Conservation (phyloP, 2,113 vertebrate species). For the Patagioenas fasciata region DNA sequence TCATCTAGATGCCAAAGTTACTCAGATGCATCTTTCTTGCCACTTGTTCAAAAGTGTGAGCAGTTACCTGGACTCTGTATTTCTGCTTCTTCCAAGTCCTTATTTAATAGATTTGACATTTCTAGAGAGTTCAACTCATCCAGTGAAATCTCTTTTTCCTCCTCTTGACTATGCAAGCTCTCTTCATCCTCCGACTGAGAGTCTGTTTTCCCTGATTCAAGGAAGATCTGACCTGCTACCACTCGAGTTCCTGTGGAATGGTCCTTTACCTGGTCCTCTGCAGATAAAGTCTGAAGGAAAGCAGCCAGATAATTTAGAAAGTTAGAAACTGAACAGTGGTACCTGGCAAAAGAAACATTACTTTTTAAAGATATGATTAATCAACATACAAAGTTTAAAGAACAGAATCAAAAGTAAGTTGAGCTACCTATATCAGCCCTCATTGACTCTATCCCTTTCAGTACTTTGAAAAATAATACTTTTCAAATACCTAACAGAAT, state of each 20-base stretch:
- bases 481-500: not conserved
- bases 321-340: not conserved
- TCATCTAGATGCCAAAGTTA: not conserved
- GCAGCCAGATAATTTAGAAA: not conserved
- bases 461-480: not conserved
- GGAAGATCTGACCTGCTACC: constrained; percentile 78
- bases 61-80: constrained; percentile 74
- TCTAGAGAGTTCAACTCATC: constrained; percentile 73
- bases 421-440: not conserved
- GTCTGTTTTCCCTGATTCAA: constrained; percentile 73
- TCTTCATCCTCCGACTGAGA: constrained; percentile 59
- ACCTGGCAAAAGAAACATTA: not conserved
- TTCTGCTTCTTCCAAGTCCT: constrained; percentile 72
- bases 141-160: constrained; percentile 46
- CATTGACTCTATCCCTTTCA: not conserved
- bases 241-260: constrained; percentile 72
- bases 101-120: constrained; percentile 67
- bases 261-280: constrained; percentile 83
- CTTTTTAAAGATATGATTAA: not conserved
- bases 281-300: constrained; percentile 68
- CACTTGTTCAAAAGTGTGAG: not conserved
- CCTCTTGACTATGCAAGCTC: constrained; percentile 51
- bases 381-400: not conserved
- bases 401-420: not conserved
- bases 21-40: not conserved